phyloP scores from a whole-genome alignment of 2,113 vertebrate genomes.

The Psephotus haematonotus region DNA sequence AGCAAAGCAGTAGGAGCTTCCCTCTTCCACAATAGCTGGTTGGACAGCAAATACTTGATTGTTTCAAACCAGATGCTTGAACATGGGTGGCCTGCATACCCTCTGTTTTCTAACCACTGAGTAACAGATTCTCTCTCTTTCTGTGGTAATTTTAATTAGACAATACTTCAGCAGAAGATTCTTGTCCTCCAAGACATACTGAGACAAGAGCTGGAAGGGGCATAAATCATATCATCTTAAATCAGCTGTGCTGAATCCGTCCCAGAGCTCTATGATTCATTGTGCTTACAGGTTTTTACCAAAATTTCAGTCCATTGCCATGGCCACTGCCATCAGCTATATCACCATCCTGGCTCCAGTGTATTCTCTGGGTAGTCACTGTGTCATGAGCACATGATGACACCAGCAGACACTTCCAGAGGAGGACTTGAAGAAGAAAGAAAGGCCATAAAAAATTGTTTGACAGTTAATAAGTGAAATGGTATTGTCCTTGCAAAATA shows the following conservation, averaged over 20 bases:
- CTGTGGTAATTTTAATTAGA: slow-evolving; percentile 2
- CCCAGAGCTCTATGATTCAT: background rate
- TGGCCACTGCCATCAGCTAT: background rate
- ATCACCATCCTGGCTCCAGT: background rate
- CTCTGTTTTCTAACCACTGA: background rate
- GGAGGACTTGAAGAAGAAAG: background rate
- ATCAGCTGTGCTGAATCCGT: background rate
- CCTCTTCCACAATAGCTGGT: background rate
- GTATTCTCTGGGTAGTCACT: background rate
- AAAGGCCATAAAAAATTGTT: background rate
- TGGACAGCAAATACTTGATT: background rate
- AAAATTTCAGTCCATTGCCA: background rate
- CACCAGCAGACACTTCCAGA: background rate
- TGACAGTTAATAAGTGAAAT: background rate
- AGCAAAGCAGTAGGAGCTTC: background rate
- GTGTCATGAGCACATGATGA: rapidly evolving
- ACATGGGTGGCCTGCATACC: background rate
- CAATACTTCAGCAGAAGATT: background rate
- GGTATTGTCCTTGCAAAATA: background rate
- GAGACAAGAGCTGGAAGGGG: background rate
- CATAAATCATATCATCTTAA: slow-evolving; percentile 8
- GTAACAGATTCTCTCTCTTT: background rate
- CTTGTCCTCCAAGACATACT: background rate
- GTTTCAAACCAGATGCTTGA: background rate
- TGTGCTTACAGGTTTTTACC: background rate